phyloP scores from a whole-genome alignment of 2,113 vertebrate genomes.

The Psilopogon haemacephalus region DNA sequence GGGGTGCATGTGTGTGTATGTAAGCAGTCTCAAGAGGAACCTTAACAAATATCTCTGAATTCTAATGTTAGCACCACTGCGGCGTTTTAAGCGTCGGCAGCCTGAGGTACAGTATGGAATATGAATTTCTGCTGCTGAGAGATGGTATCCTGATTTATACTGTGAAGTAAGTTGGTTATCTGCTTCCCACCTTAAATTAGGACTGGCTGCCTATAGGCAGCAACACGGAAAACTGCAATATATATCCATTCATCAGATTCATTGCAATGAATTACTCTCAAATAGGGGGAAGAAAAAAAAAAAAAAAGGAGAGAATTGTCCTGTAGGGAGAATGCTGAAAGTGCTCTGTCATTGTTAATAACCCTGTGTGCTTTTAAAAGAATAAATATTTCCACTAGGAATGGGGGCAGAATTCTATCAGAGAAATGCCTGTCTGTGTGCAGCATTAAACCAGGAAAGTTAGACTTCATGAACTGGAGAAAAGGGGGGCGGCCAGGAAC shows the following conservation, averaged over 20 bases:
- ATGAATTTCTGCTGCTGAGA: conserved; percentile 47
- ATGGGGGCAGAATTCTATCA: background rate
- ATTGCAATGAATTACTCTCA: background rate
- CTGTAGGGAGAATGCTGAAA: background rate
- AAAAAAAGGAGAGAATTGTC: no score
- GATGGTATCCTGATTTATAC: conserved; percentile 22
- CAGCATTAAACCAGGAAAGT: background rate
- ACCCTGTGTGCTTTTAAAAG: background rate
- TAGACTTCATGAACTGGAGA: background rate
- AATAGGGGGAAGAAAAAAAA: background rate
- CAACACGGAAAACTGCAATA: background rate
- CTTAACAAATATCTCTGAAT: conserved; percentile 68
- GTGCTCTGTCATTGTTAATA: background rate
- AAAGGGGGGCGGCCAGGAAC: background rate
- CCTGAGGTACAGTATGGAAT: conserved; percentile 1
- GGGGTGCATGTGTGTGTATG: background rate
- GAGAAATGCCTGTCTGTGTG: background rate
- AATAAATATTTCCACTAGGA: background rate
- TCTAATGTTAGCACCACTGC: background rate
- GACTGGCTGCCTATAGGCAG: background rate
- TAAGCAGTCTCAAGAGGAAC: conserved; percentile 53
- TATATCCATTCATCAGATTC: background rate
- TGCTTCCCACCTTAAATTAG: conserved; percentile 55
- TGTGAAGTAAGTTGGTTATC: conserved; percentile 33
- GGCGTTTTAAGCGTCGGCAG: conserved; percentile 5